A percentile compares a stretch with the other conserved stretches of the same genome.
Evolutionary conservation across 2,113 vertebrate genomes (phyloP).

Genomic region (Leptodactylus fuscus): DNA sequence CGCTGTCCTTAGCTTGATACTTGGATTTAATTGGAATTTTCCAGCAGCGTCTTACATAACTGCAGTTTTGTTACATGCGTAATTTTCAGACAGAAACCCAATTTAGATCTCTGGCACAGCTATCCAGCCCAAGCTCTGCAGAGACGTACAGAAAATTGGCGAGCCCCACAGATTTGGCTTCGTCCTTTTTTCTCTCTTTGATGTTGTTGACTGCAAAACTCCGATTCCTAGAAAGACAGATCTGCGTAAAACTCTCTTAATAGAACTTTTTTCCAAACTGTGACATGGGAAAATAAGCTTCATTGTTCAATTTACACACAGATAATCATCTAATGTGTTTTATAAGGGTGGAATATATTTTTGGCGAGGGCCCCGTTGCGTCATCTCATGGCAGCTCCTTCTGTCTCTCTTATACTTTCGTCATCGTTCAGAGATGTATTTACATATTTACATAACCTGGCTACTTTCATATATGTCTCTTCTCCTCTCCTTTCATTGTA

Average conservation of each 20-base stretch:
- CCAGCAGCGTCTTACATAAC: slow-evolving; percentile 35
- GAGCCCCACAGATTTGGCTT: neutral
- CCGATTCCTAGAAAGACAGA: slow-evolving; percentile 43
- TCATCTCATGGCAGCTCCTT: neutral
- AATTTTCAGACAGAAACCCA: slow-evolving; percentile 39
- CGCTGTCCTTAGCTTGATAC: neutral
- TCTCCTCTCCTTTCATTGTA: too few relatives aligned
- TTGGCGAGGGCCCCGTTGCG: neutral
- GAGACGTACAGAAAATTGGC: slow-evolving; percentile 12
- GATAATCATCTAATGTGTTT: neutral
- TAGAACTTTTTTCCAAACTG: neutral
- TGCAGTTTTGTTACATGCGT: slow-evolving; percentile 21
- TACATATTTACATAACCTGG: too few relatives aligned
- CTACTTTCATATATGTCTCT: too few relatives aligned
- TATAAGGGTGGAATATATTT: neutral
- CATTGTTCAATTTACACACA: neutral
- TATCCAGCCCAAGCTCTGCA: neutral
- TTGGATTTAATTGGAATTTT: slow-evolving; percentile 39
- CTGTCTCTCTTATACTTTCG: neutral
- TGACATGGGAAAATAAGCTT: slow-evolving; percentile 26
- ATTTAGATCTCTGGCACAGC: slow-evolving; percentile 39
- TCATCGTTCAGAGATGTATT: neutral
- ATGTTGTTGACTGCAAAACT: slow-evolving; percentile 19
- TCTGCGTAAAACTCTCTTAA: neutral
- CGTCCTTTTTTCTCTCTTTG: neutral